A percentile compares a stretch with the other conserved stretches of the same genome.
phyloP scores from a whole-genome alignment of 2,888 invertebrate genomes.

The Morpho achilles region DNA sequence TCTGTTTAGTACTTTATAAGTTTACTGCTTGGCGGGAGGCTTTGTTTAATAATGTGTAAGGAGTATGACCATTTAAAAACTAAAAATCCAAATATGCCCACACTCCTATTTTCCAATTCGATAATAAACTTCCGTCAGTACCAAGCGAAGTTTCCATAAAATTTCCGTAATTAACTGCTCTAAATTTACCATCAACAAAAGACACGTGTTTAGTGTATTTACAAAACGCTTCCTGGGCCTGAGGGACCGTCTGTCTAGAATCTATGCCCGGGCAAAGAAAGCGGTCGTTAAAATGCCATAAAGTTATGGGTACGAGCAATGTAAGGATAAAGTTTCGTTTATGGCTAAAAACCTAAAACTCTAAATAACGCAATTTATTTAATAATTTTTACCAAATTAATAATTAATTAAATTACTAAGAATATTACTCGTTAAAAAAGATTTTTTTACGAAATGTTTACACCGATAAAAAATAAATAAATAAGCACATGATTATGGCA shows the following conservation, averaged over 20 bases:
- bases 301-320: slow-evolving; percentile 26
- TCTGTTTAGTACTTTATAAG: too few species aligned
- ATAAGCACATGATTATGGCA: too few species aligned
- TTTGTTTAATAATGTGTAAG: too few species aligned
- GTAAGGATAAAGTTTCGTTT: background rate
- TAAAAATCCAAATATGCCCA: too few species aligned
- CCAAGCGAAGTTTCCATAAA: slow-evolving; percentile 34
- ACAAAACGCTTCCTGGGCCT: slow-evolving; percentile 33
- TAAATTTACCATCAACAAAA: slow-evolving; percentile 28
- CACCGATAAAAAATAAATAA: too few species aligned
- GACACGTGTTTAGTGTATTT: slow-evolving; percentile 35
- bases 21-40: too few species aligned
- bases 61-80: too few species aligned
- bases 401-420: too few species aligned
- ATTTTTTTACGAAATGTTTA: too few species aligned
- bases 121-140: slow-evolving; percentile 16
- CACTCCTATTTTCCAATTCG: background rate
- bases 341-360: background rate
- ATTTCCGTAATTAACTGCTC: slow-evolving; percentile 26
- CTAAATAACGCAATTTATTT: too few species aligned
- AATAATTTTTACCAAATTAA: too few species aligned
- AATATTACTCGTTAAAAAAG: too few species aligned
- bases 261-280: slow-evolving; percentile 17
- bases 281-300: slow-evolving; percentile 35
- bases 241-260: slow-evolving; percentile 23